Base-by-base conservation (phyloP, 2,888 invertebrate species). In the Neria commutata region DNA sequence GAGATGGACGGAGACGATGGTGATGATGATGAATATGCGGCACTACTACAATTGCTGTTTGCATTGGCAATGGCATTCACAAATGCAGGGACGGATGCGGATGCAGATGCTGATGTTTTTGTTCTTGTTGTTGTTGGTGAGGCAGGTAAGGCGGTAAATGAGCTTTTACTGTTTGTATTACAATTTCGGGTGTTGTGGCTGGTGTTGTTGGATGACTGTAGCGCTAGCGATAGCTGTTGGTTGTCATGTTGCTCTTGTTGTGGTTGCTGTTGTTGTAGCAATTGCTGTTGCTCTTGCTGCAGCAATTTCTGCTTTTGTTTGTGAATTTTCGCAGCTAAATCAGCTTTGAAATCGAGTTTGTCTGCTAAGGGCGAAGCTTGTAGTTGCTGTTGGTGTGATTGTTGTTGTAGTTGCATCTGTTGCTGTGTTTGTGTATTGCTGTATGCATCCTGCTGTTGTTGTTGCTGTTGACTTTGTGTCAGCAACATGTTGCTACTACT, bases 281-380 rank as follows among this genome's bases (percentile, higher is more conserved):
- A 70, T 19, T 69, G 67, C 52, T 73, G 67, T 54, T 71, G 75
- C 66, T 75, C 61, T 65, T 75, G 71, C 63, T 71, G 75, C 62
- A 74, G 68, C 58, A 78, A 68, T 65, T 76, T 78, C 56, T 67
- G 68, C 61, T 78, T 78, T 65, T 77, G 77, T 62, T 71, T 72
- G 63, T 73, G 75, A 61, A 77, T 70, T 68, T 77, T 77, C 52
- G 76, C 77, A 70, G 78, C 77, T 68, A 79, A 68, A 56, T 79
- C 79, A 58, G 74, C 74, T 67, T 77, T 77, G 65, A 79, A 77
- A 66, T 76, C 73, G 54, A 72, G 71, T 63, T 76, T 78, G 56
- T 66, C 63, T 46, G 69, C 68, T 61, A 72, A 62, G 60, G 71
- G 47, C 25, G 72, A 69, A 61, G 50, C 50, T 42, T 50, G 60